Evolutionary conservation across 2,888 invertebrate genomes (phyloP).

Genomic region (Scrobipalpa atriplicella): DNA sequence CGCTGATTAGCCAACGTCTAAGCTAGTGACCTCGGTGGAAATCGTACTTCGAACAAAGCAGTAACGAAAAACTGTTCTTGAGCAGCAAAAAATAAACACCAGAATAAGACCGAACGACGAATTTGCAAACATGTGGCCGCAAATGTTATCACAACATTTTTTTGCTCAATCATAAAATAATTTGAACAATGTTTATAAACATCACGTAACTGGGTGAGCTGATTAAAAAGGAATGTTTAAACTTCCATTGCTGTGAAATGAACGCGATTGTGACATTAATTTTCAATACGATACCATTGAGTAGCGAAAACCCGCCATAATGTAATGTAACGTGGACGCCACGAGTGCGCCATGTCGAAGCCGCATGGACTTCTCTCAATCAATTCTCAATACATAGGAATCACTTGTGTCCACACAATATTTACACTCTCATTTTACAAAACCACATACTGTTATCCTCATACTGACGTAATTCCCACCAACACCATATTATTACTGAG

Average conservation of each 20-base stretch:
- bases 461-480: slow-evolving; percentile 65
- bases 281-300: slow-evolving; percentile 39
- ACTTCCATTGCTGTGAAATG: neutral
- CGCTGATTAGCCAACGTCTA: slow-evolving; percentile 70
- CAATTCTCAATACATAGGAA: neutral
- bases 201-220: slow-evolving; percentile 19
- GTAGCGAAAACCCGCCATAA: slow-evolving; percentile 69
- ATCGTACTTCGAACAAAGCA: slow-evolving; percentile 72
- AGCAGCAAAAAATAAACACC: slow-evolving; percentile 45
- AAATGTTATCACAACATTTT: slow-evolving; percentile 42
- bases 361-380: slow-evolving; percentile 35
- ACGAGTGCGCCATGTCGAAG: slow-evolving; percentile 65
- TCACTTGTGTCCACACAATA: slow-evolving; percentile 40
- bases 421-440: slow-evolving; percentile 61
- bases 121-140: slow-evolving; percentile 41
- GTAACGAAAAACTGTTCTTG: slow-evolving; percentile 46
- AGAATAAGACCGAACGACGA: slow-evolving; percentile 44
- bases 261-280: slow-evolving; percentile 13
- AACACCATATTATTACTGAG: slow-evolving; percentile 73
- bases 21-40: slow-evolving; percentile 71
- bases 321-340: slow-evolving; percentile 68
- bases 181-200: slow-evolving; percentile 38
- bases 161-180: slow-evolving; percentile 32
- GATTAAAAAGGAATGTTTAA: slow-evolving; percentile 4
- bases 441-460: slow-evolving; percentile 53